Evolutionary conservation across 2,888 invertebrate genomes (phyloP).

Genomic region (Odontomyia ornata): DNA sequence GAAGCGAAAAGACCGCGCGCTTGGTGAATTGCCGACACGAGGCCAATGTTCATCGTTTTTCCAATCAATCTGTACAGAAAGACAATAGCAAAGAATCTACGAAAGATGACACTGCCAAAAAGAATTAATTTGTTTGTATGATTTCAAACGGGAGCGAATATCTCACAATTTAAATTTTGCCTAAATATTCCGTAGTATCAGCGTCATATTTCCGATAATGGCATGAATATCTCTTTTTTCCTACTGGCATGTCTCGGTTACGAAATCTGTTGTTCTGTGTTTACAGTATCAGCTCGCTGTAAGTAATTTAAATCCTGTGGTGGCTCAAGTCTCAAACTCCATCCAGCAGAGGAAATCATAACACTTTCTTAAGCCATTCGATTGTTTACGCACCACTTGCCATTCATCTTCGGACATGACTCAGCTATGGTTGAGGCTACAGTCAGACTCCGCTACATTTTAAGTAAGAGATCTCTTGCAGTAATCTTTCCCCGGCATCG

Average conservation of each 20-base stretch:
- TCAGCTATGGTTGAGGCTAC: background rate
- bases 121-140: no score
- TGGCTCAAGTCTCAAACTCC: background rate
- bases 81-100: no score
- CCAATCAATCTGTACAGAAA: no score
- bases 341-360: background rate
- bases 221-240: no score
- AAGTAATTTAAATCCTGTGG: background rate
- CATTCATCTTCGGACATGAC: constrained; percentile 15
- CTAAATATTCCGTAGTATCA: no score
- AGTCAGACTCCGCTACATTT: background rate
- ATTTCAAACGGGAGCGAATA: no score
- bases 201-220: no score
- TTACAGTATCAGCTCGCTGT: background rate
- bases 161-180: no score
- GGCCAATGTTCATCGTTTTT: no score
- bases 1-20: background rate
- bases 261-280: background rate
- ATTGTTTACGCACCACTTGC: background rate
- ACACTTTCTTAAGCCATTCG: background rate
- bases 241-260: no score
- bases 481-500: background rate
- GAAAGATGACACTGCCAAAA: no score
- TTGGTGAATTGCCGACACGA: no score
- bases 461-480: constrained; percentile 5